Conservation (phyloP, 2,113 vertebrate genomes). For the Pomatostomus ruficeps region DNA sequence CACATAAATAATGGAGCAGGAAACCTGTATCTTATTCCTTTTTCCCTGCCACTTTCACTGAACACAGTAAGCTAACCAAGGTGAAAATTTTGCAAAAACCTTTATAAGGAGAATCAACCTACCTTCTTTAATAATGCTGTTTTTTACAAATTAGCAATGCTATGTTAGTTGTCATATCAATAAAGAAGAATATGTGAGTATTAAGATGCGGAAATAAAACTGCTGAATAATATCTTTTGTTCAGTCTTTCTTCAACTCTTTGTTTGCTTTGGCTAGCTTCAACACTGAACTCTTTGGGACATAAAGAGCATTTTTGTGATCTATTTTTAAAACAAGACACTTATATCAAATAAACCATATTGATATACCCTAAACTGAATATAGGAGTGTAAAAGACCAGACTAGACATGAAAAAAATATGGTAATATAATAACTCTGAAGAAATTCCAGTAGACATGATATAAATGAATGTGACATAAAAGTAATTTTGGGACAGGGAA, state of each 20-base stretch:
- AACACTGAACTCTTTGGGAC: not conserved
- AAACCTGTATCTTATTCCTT: not conserved
- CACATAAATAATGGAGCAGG: conserved; percentile 41
- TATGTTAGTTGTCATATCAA: not conserved
- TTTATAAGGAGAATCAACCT: not conserved
- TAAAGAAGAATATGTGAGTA: not conserved
- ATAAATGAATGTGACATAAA: conserved; percentile 3
- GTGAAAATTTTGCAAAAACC: not conserved
- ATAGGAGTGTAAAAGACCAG: not conserved
- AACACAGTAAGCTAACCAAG: not conserved
- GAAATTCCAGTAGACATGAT: not conserved
- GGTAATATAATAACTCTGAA: not conserved
- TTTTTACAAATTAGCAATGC: not conserved
- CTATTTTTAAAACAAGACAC: not conserved
- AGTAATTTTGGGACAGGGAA: not conserved
- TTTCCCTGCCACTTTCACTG: not conserved
- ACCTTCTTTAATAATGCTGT: not conserved
- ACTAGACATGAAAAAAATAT: not conserved
- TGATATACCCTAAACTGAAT: not conserved
- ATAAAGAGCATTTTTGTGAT: not conserved
- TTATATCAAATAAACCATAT: not conserved
- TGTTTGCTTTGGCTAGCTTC: conserved; percentile 7
- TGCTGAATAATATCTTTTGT: not conserved
- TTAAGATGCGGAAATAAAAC: not conserved
- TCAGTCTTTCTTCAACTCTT: not conserved